Evolutionary conservation across 2,113 vertebrate genomes (phyloP).

Genomic region (Chauna torquata): DNA sequence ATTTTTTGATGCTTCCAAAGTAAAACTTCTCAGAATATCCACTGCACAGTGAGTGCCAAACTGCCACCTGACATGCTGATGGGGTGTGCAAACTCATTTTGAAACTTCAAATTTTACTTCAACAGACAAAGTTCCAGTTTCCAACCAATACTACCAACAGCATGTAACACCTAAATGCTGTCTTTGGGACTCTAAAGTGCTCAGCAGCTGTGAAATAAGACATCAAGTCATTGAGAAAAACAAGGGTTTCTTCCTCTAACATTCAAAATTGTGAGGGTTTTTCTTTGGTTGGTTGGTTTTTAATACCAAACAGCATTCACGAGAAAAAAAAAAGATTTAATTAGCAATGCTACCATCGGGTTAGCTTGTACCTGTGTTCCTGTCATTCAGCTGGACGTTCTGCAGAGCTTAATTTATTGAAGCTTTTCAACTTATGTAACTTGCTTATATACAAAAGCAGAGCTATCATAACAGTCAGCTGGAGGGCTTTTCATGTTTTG

Average conservation of each 20-base stretch:
- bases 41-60: fast-evolving
- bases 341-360: not conserved
- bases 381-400: not conserved
- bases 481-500: not conserved
- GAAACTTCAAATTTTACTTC: not conserved
- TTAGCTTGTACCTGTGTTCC: not conserved
- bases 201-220: not conserved
- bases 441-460: not conserved
- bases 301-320: not conserved
- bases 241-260: not conserved
- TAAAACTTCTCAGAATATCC: not conserved
- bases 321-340: not conserved
- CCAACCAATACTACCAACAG: not conserved
- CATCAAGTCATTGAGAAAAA: not conserved
- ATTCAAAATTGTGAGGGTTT: not conserved
- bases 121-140: not conserved
- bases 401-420: not conserved
- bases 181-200: not conserved
- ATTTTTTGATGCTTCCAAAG: not conserved
- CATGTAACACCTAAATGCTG: not conserved
- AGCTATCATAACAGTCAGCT: not conserved
- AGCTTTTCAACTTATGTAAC: not conserved
- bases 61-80: not conserved
- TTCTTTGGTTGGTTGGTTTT: not conserved
- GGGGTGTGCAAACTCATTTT: not conserved